Percentiles rank a stretch among this genome's conserved stretches.
phyloP scores from a whole-genome alignment of 1,140 invertebrate species.

The Euura lappo region DNA sequence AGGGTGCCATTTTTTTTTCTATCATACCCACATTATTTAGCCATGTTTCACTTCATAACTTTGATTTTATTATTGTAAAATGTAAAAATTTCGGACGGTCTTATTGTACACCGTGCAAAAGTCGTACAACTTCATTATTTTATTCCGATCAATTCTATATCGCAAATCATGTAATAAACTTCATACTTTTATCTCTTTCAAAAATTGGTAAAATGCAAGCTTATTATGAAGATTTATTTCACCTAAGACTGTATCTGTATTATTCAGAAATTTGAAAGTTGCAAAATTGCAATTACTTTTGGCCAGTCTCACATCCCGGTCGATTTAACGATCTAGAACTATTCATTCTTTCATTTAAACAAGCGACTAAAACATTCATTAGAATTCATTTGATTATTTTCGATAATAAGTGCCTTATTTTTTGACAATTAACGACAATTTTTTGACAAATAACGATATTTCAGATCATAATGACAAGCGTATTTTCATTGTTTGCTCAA shows the following conservation, averaged over 20 bases:
- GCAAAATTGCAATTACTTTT: not conserved
- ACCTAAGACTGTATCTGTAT: not conserved
- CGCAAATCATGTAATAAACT: not conserved
- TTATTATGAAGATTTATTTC: not conserved
- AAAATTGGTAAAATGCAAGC: not conserved
- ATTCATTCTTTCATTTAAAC: not conserved
- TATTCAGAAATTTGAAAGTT: not conserved
- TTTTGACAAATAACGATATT: not conserved
- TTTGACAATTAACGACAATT: not conserved
- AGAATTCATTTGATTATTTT: not conserved
- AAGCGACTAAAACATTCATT: not conserved
- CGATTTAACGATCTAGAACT: not conserved
- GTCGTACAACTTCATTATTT: not conserved
- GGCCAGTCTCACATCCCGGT: not conserved
- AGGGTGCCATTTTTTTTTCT: slow-evolving; percentile 47
- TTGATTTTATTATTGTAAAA: not conserved
- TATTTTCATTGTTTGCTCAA: slow-evolving; percentile 4
- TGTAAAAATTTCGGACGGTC: not conserved
- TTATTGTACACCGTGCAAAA: not conserved
- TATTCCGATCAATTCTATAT: slow-evolving; percentile 7
- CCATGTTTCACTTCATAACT: not conserved
- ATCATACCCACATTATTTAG: not conserved
- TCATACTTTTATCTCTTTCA: not conserved
- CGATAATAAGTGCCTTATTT: not conserved
- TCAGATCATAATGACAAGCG: not conserved